Evolutionary conservation across 2,888 invertebrate species (phyloP), one percentile per base, ranked within the genome.

Genomic region (Nezara viridula): DNA sequence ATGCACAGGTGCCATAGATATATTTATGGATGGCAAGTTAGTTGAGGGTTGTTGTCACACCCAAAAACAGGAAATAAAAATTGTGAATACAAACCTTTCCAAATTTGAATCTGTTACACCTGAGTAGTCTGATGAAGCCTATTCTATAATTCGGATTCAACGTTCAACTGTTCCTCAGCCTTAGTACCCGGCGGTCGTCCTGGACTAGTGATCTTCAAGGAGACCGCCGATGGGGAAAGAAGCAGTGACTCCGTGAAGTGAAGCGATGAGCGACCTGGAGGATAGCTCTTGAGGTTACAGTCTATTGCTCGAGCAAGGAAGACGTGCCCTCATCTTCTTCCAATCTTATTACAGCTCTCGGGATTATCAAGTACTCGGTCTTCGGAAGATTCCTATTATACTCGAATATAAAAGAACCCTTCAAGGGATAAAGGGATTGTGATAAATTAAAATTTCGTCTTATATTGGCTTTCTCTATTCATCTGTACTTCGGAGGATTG

Each of bases 251-350:
- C 60, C 27, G 66, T 32, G 66, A 73, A 21, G 19, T 73, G 66
- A 81, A 37, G 14, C n/a, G 81, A 44, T 44, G 44, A 81, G 19
- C 81, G 77, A 77, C 37, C 73, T 37, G 32, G 37, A 73, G 10
- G 73, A 73, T 37, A 16, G 12, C 40, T 7, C 16, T 37, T 1
- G n/a, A 7, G 44, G 21, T 47, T 16, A n/a, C 81, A 81, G 81
- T 40, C 77, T 24, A 12, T 16, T 81, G 81, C 81, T 81, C n/a
- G 40, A n/a, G 81, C 81, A n/a, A 81, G 81, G 44, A 81, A 19
- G 14, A 2, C 66, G 16, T 73, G 19, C 37, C 66, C 60, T 27
- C 60, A 60, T 27, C 60, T 60, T 0, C 60, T 5, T 73, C 66
- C 66, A 73, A 73, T 73, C 37, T 14, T 21, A 19, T 60, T 60